A percentile compares a stretch with the other conserved stretches of the same genome.
Conservation (phyloP, 2,888 invertebrate species). For the Agrotis ipsilon region DNA sequence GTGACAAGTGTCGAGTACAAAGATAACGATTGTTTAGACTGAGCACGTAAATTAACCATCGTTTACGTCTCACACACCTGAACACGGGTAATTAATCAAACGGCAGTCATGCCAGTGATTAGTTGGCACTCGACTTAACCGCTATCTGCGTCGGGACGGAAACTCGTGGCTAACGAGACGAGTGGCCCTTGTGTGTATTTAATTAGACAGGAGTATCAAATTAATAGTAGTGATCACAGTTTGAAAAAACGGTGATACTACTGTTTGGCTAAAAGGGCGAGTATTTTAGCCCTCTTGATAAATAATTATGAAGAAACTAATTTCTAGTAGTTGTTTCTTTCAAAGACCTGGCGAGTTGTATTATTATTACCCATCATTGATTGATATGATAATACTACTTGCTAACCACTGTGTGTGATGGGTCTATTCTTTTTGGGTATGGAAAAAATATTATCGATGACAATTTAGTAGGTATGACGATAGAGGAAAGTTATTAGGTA, state of each 20-base stretch:
- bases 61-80: conserved; percentile 55
- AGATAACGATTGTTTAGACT: conserved; percentile 41
- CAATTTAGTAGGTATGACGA: no score
- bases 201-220: conserved; percentile 22
- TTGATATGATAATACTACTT: no score
- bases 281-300: no score
- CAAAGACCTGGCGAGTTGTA: no score
- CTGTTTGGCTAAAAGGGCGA: no score
- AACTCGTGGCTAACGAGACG: conserved; percentile 42
- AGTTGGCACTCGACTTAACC: conserved; percentile 46
- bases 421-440: no score
- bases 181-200: conserved; percentile 27
- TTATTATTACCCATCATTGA: no score
- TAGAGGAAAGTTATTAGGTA: no score
- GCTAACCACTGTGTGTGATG: no score
- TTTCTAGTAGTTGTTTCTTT: no score
- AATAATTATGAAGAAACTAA: no score
- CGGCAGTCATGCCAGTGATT: conserved; percentile 41
- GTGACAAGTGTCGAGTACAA: conserved; percentile 15
- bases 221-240: background rate
- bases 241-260: no score
- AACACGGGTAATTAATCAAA: conserved; percentile 56
- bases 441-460: background rate
- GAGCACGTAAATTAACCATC: conserved; percentile 42
- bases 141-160: conserved; percentile 23